phyloP scores from a whole-genome alignment of 2,888 invertebrate species.

The Melinopterus prodromus region DNA sequence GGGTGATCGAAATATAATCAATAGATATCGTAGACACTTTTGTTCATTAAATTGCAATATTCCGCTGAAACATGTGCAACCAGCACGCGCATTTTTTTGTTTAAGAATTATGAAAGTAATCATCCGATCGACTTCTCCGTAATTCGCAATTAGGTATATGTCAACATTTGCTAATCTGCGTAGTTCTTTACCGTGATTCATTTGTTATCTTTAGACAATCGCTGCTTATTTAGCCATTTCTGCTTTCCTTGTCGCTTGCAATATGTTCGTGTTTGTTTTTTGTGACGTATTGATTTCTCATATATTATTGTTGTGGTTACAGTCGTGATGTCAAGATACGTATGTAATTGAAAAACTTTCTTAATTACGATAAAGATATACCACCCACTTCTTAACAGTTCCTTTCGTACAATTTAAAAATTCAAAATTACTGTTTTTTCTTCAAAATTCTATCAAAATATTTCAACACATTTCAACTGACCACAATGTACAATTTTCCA shows the following conservation, averaged over 20 bases:
- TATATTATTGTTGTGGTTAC: not conserved
- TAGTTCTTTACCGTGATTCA: not conserved
- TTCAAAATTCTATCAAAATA: too few species aligned
- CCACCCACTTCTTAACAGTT: too few species aligned
- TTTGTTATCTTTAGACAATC: slow-evolving; percentile 4
- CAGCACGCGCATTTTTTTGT: not conserved
- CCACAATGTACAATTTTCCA: too few species aligned
- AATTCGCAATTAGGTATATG: not conserved
- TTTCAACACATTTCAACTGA: too few species aligned
- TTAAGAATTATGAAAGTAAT: not conserved
- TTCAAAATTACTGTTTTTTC: too few species aligned
- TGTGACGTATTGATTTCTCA: not conserved
- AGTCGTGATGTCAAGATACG: not conserved
- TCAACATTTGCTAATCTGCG: not conserved
- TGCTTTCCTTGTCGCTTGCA: not conserved
- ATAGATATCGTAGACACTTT: too few species aligned
- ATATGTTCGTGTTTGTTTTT: not conserved
- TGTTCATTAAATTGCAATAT: too few species aligned
- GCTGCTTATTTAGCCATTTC: not conserved
- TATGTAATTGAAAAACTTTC: not conserved
- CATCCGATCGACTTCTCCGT: not conserved
- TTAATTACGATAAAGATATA: not conserved
- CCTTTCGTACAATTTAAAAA: too few species aligned
- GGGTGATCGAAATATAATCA: too few species aligned
- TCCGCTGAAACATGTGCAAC: not conserved